A percentile compares a stretch with the other conserved stretches of the same genome.
Evolutionary conservation across 2,113 vertebrate species (phyloP).

Genomic region (Megaleporinus macrocephalus): DNA sequence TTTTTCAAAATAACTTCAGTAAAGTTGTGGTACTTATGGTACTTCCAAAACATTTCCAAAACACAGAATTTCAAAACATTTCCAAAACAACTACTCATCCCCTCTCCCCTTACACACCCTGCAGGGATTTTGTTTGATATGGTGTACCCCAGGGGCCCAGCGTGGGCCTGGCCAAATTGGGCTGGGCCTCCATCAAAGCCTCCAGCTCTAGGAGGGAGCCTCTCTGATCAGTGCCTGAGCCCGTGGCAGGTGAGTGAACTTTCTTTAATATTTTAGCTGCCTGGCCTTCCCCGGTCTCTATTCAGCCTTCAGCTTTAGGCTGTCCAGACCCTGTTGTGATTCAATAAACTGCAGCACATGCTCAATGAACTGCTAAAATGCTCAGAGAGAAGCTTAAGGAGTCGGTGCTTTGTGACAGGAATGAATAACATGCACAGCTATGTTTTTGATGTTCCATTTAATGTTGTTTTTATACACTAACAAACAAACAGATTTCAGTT

Average conservation of each 20-base stretch:
- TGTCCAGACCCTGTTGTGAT: constrained; percentile 10
- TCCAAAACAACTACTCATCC: constrained; percentile 40
- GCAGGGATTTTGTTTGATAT: constrained; percentile 58
- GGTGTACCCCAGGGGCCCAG: constrained; percentile 56
- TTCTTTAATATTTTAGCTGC: constrained; percentile 55
- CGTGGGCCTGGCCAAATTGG: constrained; percentile 64
- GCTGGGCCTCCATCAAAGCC: constrained; percentile 66
- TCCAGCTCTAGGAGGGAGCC: constrained; percentile 44
- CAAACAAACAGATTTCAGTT: no score
- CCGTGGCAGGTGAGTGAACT: constrained; percentile 58
- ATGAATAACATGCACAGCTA: neutral
- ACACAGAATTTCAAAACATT: constrained; percentile 24
- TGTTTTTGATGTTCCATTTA: neutral
- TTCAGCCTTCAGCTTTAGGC: constrained; percentile 6
- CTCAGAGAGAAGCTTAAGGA: neutral
- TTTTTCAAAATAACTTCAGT: no score
- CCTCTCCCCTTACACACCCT: constrained; percentile 54
- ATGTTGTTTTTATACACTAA: neutral
- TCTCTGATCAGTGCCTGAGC: constrained; percentile 63
- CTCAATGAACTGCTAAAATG: constrained; percentile 3
- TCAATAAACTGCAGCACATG: constrained; percentile 18
- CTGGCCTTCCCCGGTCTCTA: neutral
- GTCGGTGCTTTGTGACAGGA: neutral
- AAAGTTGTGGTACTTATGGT: no score
- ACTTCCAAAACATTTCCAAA: no score